phyloP scores from a whole-genome alignment of 2,888 invertebrate species.

The Dromius quadrimaculatus region DNA sequence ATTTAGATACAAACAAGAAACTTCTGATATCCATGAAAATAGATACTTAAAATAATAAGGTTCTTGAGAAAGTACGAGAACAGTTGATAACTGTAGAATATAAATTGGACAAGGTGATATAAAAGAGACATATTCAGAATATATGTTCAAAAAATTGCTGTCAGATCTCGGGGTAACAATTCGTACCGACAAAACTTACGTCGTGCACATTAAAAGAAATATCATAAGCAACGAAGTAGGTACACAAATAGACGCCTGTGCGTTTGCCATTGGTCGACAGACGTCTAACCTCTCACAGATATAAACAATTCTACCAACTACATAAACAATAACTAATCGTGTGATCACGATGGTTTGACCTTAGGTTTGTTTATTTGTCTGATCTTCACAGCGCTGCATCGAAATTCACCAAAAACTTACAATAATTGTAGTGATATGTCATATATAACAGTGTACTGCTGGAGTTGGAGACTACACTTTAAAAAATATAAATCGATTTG shows the following conservation, averaged over 20 bases:
- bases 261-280: slow-evolving; percentile 11
- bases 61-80: no score
- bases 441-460: slow-evolving; percentile 6
- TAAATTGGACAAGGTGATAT: no score
- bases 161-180: background rate
- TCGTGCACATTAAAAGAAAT: slow-evolving; percentile 29
- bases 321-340: slow-evolving; percentile 50
- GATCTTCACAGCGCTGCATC: slow-evolving; percentile 26
- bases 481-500: slow-evolving; percentile 19
- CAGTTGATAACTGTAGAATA: no score
- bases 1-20: no score
- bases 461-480: background rate
- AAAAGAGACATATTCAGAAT: background rate
- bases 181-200: no score
- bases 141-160: background rate
- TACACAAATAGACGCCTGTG: slow-evolving; percentile 45
- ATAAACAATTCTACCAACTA: slow-evolving; percentile 51
- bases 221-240: slow-evolving; percentile 51
- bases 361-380: slow-evolving; percentile 33
- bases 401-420: slow-evolving; percentile 2
- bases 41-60: no score
- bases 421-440: slow-evolving; percentile 6
- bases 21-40: no score
- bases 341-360: slow-evolving; percentile 35
- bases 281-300: slow-evolving; percentile 42